These are phyloP conservation scores for Megastigmus dorsalis DNA, from an alignment of 2,888 invertebrate genomes.

Conservation along the genomic window DNA sequence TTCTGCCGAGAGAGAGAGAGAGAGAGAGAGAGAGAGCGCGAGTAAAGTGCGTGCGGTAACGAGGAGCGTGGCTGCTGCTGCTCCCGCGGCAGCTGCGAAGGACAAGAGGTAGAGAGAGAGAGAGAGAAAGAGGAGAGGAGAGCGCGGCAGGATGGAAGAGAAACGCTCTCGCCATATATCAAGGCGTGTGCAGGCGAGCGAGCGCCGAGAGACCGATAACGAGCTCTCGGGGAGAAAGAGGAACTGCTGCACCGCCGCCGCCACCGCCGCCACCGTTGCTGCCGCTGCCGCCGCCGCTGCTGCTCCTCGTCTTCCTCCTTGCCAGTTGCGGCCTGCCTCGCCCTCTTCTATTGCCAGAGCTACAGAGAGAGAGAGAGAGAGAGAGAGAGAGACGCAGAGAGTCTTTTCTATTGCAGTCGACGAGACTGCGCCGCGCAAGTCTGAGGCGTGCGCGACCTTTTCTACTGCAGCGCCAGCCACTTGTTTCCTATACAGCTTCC, in stretches of 20 bases:
- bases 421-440: neutral
- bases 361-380: too few relatives aligned
- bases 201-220: conserved; percentile 52
- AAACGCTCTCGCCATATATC: conserved; percentile 59
- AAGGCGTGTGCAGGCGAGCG: conserved; percentile 34
- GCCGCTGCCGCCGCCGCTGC: conserved; percentile 31
- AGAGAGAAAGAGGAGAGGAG: conserved; percentile 34
- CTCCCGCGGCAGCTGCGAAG: conserved; percentile 44
- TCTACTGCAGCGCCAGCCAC: neutral
- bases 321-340: neutral
- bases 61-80: conserved; percentile 52
- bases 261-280: conserved; percentile 33
- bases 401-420: neutral
- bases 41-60: conserved; percentile 54
- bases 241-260: conserved; percentile 44
- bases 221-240: conserved; percentile 44
- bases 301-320: conserved; percentile 45
- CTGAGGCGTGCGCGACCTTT: neutral
- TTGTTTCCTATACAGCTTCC: neutral
- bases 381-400: too few relatives aligned
- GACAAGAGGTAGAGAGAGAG: conserved; percentile 48
- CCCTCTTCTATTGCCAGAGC: neutral
- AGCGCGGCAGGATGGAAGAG: conserved; percentile 66
- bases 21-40: conserved; percentile 25
- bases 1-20: conserved; percentile 14